Evolutionary conservation across 2,797 vertebrate genomes (phyloP).

Genomic region (Peromyscus eremicus): DNA sequence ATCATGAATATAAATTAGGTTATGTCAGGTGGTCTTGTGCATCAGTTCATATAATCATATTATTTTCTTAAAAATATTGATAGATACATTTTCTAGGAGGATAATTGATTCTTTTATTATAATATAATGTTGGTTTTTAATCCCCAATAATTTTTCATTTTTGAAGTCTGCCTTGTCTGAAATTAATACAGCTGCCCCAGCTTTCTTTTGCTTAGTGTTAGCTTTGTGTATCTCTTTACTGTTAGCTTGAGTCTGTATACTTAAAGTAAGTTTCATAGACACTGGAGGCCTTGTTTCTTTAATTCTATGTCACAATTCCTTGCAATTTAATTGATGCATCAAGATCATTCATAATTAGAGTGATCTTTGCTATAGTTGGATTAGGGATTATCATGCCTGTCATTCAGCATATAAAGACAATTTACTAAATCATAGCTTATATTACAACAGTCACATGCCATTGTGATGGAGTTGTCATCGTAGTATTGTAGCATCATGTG

Average conservation of each 20-base stretch:
- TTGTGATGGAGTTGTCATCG: too few relatives aligned
- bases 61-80: not conserved
- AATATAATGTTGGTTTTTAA: not conserved
- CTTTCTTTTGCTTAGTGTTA: not conserved
- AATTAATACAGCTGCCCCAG: not conserved
- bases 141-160: not conserved
- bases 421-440: not conserved
- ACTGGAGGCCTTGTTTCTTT: not conserved
- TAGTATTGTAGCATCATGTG: too few relatives aligned
- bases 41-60: not conserved
- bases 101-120: not conserved
- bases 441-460: not conserved
- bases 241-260: not conserved
- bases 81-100: not conserved
- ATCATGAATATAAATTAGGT: not conserved
- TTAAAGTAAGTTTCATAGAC: not conserved
- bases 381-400: not conserved
- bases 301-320: not conserved
- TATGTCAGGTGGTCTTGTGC: not conserved
- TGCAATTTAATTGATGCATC: not conserved
- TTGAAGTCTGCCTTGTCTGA: not conserved
- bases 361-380: not conserved
- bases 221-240: not conserved
- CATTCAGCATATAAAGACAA: not conserved
- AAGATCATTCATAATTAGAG: conserved; percentile 4